These are phyloP conservation scores for Ceramica pisi DNA, from an alignment of 2,888 invertebrate species.

Conservation along the genomic window DNA sequence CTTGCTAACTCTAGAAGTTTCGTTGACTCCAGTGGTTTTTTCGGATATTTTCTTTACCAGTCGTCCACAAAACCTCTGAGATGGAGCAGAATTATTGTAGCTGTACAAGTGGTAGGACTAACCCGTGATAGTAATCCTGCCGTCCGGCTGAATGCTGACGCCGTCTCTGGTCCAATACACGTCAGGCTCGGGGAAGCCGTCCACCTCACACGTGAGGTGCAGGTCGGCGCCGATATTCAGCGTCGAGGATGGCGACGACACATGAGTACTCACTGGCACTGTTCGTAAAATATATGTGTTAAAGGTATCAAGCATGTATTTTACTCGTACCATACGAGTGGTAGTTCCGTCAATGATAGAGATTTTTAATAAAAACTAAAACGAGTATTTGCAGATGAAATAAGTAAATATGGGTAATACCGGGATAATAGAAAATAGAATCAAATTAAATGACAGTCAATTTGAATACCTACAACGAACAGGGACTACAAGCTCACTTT, in stretches of 20 bases:
- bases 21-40: too few species aligned
- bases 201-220: constrained; percentile 93
- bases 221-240: constrained; percentile 93
- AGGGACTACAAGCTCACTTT: constrained; percentile 6
- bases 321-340: neutral
- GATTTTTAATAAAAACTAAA: neutral
- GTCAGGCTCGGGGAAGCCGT: constrained; percentile 94
- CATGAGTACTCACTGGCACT: constrained; percentile 93
- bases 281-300: constrained; percentile 2
- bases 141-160: constrained; percentile 87
- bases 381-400: neutral
- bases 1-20: neutral
- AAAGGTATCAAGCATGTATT: neutral
- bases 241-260: constrained; percentile 89
- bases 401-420: neutral
- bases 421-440: neutral
- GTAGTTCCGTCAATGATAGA: neutral
- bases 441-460: neutral
- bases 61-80: neutral
- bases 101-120: constrained; percentile 44
- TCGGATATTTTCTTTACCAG: neutral
- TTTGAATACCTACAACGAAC: neutral
- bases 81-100: neutral
- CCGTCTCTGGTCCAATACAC: constrained; percentile 96
- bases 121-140: constrained; percentile 93